These are phyloP conservation scores for Synanthedon formicaeformis DNA, from an alignment of 2,888 invertebrate genomes.

Conservation along the genomic window DNA sequence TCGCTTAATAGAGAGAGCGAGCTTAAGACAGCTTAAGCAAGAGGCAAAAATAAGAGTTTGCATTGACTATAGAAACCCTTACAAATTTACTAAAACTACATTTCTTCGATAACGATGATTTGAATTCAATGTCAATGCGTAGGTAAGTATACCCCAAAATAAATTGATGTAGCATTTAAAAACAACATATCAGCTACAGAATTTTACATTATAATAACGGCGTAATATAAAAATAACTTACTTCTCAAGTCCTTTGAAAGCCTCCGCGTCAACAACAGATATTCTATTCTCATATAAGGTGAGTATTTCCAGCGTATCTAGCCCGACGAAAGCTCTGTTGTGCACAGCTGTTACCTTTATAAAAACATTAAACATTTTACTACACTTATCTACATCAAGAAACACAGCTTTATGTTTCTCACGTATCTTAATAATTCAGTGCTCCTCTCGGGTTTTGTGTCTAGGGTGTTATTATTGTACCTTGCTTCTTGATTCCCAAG, in stretches of 20 bases:
- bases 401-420: background rate
- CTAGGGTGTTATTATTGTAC: background rate
- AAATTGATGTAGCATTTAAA: no score
- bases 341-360: slow-evolving; percentile 78
- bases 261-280: slow-evolving; percentile 81
- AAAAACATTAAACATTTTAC: background rate
- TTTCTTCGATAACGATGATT: no score
- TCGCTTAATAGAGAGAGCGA: no score
- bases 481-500: background rate
- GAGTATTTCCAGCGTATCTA: slow-evolving; percentile 88
- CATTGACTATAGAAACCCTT: no score
- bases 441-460: background rate
- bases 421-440: background rate
- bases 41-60: no score
- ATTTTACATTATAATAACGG: background rate
- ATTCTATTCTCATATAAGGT: slow-evolving; percentile 90
- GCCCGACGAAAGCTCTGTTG: slow-evolving; percentile 85
- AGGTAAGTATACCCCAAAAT: no score
- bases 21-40: no score
- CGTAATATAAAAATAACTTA: slow-evolving; percentile 52
- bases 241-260: slow-evolving; percentile 90
- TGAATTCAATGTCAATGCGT: no score
- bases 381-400: background rate
- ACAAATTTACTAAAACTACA: no score
- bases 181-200: no score